Evolutionary conservation across 2,113 vertebrate species (phyloP).

Genomic region (Macrotis lagotis): DNA sequence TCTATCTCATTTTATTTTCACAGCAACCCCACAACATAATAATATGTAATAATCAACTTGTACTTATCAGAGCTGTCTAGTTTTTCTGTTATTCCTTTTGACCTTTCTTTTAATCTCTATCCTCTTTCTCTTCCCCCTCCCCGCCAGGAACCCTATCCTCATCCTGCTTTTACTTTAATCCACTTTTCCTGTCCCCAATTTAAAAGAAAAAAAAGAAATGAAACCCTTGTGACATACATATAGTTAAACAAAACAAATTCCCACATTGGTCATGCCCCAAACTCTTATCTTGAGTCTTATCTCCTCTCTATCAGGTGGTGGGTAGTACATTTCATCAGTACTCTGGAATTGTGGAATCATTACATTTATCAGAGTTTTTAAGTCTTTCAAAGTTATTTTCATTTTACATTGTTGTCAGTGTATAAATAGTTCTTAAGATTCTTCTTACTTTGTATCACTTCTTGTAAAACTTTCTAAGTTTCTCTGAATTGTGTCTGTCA

Average conservation of each 20-base stretch:
- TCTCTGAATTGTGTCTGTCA: neutral
- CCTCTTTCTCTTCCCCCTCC: no score
- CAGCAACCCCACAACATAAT: no score
- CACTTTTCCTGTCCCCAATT: neutral
- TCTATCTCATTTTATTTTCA: no score
- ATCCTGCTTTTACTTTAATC: neutral
- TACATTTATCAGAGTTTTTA: neutral
- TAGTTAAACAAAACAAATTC: neutral
- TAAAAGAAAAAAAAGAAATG: neutral
- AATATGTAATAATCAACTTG: no score
- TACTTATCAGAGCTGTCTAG: no score
- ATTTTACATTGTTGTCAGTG: neutral
- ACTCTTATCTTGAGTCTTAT: neutral
- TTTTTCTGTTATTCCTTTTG: no score
- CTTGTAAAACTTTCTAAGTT: neutral
- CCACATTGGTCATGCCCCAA: neutral
- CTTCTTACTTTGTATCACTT: neutral
- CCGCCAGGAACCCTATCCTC: neutral
- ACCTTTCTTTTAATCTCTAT: no score
- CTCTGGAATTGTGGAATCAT: neutral
- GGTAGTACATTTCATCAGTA: no score
- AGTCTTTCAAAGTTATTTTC: neutral
- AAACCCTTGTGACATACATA: neutral
- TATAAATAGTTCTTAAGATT: neutral
- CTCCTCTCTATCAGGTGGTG: neutral